Evolutionary conservation across 2,888 invertebrate species (phyloP), one percentile per base, ranked within the genome.

Genomic region (Melitaea athalia): DNA sequence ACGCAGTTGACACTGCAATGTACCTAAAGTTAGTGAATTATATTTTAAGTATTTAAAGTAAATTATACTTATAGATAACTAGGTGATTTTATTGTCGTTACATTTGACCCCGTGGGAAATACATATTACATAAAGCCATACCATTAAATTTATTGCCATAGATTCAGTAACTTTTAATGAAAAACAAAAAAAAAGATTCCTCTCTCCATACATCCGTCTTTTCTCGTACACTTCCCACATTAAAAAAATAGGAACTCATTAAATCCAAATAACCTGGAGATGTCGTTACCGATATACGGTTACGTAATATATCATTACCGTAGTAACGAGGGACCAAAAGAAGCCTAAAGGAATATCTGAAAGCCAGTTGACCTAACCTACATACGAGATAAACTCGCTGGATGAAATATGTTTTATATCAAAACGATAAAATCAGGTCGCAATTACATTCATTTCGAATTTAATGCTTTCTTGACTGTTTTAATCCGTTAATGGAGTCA

Each of bases 311-410:
- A 52, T 52, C 52, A 17, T 52, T 55, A 33, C 33, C 31, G 53
- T 55, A 31, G 31, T 33, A 38, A 57, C 42, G 42, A 55, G 47
- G 14, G n/a, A 66, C 43, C 15, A 33, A 66, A 47, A 61, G 49
- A 65, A 49, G 42, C 42, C 59, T 45, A 45, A 47, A 50, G 53
- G 57, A 14, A 59, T 31, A 47, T 64, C 63, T 68, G 63, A 68
- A 63, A 60, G 68, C 63, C 33, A 62, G 42, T 50, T 69, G 62
- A 69, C 64, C 66, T 66, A 66, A 66, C 66, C 68, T 62, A 69
- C 45, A 65, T 69, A 65, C 42, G 57, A 42, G 57, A 14, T 45
- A 45, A 24, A 24, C 55, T 42, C 38, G 57, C 38, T 31, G 14
- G 38, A 15, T 42, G 38, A 15, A 38, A 57, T 42, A 31, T 55